Percentiles rank a stretch among this genome's conserved stretches.
Conservation (phyloP, 2,113 vertebrate genomes). For the Phrynosoma platyrhinos region DNA sequence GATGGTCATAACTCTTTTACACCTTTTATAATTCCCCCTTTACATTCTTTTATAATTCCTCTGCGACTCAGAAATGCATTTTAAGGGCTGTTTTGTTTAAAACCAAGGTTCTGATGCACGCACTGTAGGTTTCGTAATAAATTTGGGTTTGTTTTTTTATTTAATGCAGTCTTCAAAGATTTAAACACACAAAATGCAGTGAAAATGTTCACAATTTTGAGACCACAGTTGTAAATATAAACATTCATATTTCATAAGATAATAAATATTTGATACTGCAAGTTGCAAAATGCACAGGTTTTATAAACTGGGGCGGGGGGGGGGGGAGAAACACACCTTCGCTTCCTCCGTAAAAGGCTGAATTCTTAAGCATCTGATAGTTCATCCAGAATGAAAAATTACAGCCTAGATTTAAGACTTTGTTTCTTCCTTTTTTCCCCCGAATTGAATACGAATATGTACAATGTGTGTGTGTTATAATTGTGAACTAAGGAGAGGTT, state of each 20-base stretch:
- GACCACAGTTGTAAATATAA: conserved; percentile 78
- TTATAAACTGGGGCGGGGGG: conserved; percentile 60
- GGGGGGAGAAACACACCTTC: conserved; percentile 49
- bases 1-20: not conserved
- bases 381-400: conserved; percentile 76
- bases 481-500: conserved; percentile 72
- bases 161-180: conserved; percentile 76
- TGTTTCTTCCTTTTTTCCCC: conserved; percentile 32
- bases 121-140: conserved; percentile 66
- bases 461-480: conserved; percentile 58
- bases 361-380: conserved; percentile 72
- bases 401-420: conserved; percentile 66
- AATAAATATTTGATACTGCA: conserved; percentile 82
- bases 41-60: not conserved
- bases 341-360: conserved; percentile 74
- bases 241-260: conserved; percentile 80
- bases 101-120: conserved; percentile 24
- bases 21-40: not conserved
- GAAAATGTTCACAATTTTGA: conserved; percentile 77
- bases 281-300: conserved; percentile 75
- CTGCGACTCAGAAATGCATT: not conserved
- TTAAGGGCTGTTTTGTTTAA: not conserved
- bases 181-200: conserved; percentile 79
- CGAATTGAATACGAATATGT: conserved; percentile 62
- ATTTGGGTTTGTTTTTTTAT: conserved; percentile 61